Evolutionary conservation across 1,140 invertebrate species (phyloP).

Genomic region (Aricia agestis): DNA sequence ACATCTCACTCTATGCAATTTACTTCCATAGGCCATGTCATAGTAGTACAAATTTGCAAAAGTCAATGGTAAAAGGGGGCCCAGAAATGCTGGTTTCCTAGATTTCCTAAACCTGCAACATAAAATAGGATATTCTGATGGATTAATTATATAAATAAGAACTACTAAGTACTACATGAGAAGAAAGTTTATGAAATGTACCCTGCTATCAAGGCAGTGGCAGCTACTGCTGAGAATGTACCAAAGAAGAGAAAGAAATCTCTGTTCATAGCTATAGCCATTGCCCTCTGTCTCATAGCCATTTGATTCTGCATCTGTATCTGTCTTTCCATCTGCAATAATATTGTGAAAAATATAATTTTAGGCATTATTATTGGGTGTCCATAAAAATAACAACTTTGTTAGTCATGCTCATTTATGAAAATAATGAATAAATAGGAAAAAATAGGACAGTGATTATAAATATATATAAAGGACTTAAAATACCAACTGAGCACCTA

Average conservation of each 20-base stretch:
- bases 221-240: slow-evolving; percentile 80
- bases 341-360: background rate
- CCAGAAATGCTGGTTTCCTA: slow-evolving; percentile 76
- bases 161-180: too few relatives aligned
- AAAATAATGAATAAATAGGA: too few relatives aligned
- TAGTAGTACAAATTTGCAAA: slow-evolving; percentile 84
- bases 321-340: slow-evolving; percentile 73
- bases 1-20: slow-evolving; percentile 85
- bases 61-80: slow-evolving; percentile 82
- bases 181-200: slow-evolving; percentile 21
- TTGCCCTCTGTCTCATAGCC: slow-evolving; percentile 82
- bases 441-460: too few relatives aligned
- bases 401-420: too few relatives aligned
- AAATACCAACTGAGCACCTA: slow-evolving; percentile 41
- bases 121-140: background rate
- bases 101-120: slow-evolving; percentile 77
- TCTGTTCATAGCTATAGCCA: slow-evolving; percentile 82
- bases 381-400: too few relatives aligned
- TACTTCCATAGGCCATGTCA: slow-evolving; percentile 86
- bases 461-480: too few relatives aligned
- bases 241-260: slow-evolving; percentile 85
- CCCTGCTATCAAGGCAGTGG: slow-evolving; percentile 77
- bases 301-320: slow-evolving; percentile 89
- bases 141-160: too few relatives aligned
- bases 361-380: too few relatives aligned